Percentiles rank a stretch among this genome's conserved stretches.
Evolutionary conservation across 2,888 invertebrate genomes (phyloP).

Genomic region (Elaeidobius kamerunicus): DNA sequence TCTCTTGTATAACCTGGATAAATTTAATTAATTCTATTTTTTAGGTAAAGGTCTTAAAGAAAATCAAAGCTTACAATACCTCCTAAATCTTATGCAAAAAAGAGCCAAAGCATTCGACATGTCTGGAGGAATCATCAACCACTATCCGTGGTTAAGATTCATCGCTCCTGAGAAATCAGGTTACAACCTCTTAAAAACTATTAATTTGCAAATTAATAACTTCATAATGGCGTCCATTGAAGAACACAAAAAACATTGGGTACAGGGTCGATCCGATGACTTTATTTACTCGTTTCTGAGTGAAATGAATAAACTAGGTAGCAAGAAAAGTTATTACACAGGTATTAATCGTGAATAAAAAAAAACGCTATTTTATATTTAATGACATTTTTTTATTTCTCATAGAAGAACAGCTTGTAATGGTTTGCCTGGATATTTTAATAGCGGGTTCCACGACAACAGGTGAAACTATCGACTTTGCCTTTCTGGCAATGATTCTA

Average conservation of each 20-base stretch:
- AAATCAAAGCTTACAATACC: conserved; percentile 48
- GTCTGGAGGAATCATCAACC: conserved; percentile 51
- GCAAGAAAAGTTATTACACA: conserved; percentile 46
- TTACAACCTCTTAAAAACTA: conserved; percentile 54
- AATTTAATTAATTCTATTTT: no score
- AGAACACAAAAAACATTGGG: conserved; percentile 51
- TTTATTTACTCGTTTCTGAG: conserved; percentile 62
- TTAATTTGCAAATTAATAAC: conserved; percentile 55
- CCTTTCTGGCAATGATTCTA: conserved; percentile 58
- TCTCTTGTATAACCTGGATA: no score
- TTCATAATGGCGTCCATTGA: conserved; percentile 58
- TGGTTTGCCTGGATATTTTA: conserved; percentile 65
- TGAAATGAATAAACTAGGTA: conserved; percentile 54
- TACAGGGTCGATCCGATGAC: conserved; percentile 52
- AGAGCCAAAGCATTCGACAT: conserved; percentile 54
- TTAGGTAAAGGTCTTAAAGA: conserved; percentile 46
- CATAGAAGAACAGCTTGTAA: conserved; percentile 60
- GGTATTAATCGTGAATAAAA: conserved; percentile 42
- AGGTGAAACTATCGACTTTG: conserved; percentile 60
- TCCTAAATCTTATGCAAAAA: conserved; percentile 52
- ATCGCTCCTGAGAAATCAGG: conserved; percentile 60
- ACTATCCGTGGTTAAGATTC: conserved; percentile 62
- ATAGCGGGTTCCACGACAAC: conserved; percentile 66
- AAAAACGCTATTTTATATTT: conserved; percentile 1
- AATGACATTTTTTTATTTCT: conserved; percentile 1